Evolutionary conservation across 1,140 invertebrate genomes (phyloP).

Genomic region (Chironomus striatipennis): DNA sequence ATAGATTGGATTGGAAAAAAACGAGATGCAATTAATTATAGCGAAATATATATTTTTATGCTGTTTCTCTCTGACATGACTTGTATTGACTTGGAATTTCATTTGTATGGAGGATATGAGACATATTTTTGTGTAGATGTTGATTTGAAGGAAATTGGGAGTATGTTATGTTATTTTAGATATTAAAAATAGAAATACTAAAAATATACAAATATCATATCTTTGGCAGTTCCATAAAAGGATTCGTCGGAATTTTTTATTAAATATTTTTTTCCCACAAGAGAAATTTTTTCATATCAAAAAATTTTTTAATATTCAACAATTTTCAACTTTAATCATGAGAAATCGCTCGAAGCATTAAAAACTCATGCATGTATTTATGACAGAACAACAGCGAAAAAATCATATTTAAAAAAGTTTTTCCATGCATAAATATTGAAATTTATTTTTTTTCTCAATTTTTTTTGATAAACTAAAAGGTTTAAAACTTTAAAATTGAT

Average conservation of each 20-base stretch:
- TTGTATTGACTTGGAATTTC: no score
- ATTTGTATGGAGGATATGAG: no score
- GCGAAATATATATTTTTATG: neutral
- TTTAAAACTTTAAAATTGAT: conserved; percentile 7
- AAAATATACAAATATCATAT: no score
- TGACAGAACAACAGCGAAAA: neutral
- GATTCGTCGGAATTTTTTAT: no score
- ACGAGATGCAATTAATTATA: neutral
- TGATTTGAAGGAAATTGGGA: no score
- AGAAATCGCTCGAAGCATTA: neutral
- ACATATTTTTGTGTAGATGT: no score
- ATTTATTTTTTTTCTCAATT: neutral
- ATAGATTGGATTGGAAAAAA: neutral
- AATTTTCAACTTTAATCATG: conserved; percentile 14
- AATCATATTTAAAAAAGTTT: neutral
- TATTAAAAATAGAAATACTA: no score
- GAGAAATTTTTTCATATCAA: neutral
- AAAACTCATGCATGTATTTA: conserved; percentile 13
- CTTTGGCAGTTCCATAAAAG: no score
- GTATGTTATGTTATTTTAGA: no score
- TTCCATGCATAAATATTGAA: conserved; percentile 14
- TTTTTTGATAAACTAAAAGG: neutral
- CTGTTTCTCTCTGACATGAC: neutral
- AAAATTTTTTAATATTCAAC: conserved; percentile 10
- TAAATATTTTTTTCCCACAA: no score